phyloP scores from a whole-genome alignment of 2,797 vertebrate species.

The Phylloscopus collybita region DNA sequence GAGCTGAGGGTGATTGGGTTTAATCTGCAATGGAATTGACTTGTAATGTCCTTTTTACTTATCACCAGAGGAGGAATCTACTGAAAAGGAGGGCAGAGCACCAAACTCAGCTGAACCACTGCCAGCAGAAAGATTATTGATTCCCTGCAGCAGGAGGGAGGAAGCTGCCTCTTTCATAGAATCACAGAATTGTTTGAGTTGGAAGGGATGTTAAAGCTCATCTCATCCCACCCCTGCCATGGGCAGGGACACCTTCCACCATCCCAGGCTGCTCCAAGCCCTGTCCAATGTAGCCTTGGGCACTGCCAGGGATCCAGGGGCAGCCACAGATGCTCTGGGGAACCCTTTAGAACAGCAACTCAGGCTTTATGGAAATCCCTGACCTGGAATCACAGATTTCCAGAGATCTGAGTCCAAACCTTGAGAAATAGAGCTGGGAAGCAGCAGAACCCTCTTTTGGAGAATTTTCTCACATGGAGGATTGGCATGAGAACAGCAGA shows the following conservation, averaged over 20 bases:
- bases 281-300: accelerated
- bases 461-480: accelerated
- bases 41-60: conserved; percentile 19
- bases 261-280: not conserved
- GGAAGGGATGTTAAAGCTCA: not conserved
- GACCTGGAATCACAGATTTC: not conserved
- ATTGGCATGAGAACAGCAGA: not conserved
- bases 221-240: not conserved
- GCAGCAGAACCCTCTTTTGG: not conserved
- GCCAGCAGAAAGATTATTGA: conserved; percentile 32
- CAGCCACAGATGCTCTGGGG: not conserved
- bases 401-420: not conserved
- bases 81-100: conserved; percentile 17
- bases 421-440: not conserved
- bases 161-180: not conserved
- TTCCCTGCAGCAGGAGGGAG: not conserved
- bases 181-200: not conserved
- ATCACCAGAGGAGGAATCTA: not conserved
- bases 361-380: not conserved
- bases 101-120: not conserved
- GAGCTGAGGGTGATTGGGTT: not conserved
- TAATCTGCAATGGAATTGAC: conserved; percentile 1
- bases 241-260: not conserved
- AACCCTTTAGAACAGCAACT: not conserved
- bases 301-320: not conserved